Percentiles rank a stretch among this genome's conserved stretches.
Conservation (phyloP, 2,797 vertebrate species). For the Gymnothorax javanicus region DNA sequence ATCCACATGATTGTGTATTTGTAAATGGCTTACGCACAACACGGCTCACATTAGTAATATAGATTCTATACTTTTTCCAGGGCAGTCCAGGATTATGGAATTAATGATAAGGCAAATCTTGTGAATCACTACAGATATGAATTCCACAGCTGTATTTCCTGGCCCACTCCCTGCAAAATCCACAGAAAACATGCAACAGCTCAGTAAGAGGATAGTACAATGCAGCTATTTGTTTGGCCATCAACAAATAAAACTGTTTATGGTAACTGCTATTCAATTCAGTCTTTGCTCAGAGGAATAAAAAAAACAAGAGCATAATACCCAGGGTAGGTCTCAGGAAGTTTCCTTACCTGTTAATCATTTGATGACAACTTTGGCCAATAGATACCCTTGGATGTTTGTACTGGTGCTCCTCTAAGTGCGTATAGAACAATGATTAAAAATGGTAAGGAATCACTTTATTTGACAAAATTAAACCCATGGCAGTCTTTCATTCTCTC, state of each 20-base stretch:
- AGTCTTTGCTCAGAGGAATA: background rate
- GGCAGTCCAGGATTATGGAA: background rate
- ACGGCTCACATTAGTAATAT: background rate
- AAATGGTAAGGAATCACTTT: background rate
- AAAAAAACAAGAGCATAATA: background rate
- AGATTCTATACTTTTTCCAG: background rate
- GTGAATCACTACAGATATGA: background rate
- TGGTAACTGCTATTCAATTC: background rate
- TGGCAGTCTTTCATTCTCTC: conserved; percentile 20
- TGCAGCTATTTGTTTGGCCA: background rate
- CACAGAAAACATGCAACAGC: background rate
- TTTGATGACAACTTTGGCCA: background rate
- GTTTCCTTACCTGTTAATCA: background rate
- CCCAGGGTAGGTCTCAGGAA: background rate
- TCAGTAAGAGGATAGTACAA: background rate
- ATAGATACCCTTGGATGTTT: background rate
- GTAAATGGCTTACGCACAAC: background rate
- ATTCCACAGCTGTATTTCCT: background rate
- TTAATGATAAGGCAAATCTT: background rate
- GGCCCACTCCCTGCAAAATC: background rate
- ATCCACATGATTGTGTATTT: background rate
- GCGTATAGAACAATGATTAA: background rate
- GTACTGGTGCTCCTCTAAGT: background rate
- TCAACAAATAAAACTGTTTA: background rate
- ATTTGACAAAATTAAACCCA: background rate